Evolutionary conservation across 1,140 invertebrate genomes (phyloP), one percentile per base, ranked within the genome.

Genomic region (Caerostris darwini): DNA sequence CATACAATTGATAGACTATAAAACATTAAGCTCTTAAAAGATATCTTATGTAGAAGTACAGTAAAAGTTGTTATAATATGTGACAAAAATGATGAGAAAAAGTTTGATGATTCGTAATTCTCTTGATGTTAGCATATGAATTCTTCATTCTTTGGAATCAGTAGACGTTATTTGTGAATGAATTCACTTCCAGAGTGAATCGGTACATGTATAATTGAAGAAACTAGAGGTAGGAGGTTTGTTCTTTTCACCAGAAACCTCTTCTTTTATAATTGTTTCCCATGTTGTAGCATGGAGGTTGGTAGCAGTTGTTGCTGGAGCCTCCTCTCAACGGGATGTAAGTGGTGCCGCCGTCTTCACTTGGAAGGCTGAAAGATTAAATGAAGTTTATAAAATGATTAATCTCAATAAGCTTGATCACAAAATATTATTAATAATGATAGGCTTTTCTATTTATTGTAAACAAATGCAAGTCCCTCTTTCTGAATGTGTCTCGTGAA

Each of bases 121-220:
- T 34, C 34, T 34, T 0, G 34, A 34, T 34, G 34, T 2, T 34
- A 34, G 2, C 0, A 2, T 34, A 34, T 34, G 34, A 0, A 34
- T 34, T 0, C 34, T 34, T n/a, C n/a, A n/a, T n/a, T n/a, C n/a
- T n/a, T n/a, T 34, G 34, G 34, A 34, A 34, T 34, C 34, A 2
- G 34, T 34, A 34, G 34, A 34, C 2, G 34, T 34, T 34, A 34
- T 34, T 34, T 34, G 34, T 34, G 2, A 7, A 58, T 57, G 82
- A 83, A n/a, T 57, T 56, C 53, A 83, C 82, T 83, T 7, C 82
- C 82, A 83, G 82, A 83, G 82, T 58, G 56, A 17, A 64, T 54
- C 17, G 12, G 14, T 4, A 53, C 2, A 3, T 1, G 50, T 3
- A 57, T 83, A 54, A 57, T 57, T 34, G 2, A 19, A 77, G 56